These are phyloP conservation scores for Fulmarus glacialis DNA, from an alignment of 2,113 vertebrate species.

Conservation along the genomic window DNA sequence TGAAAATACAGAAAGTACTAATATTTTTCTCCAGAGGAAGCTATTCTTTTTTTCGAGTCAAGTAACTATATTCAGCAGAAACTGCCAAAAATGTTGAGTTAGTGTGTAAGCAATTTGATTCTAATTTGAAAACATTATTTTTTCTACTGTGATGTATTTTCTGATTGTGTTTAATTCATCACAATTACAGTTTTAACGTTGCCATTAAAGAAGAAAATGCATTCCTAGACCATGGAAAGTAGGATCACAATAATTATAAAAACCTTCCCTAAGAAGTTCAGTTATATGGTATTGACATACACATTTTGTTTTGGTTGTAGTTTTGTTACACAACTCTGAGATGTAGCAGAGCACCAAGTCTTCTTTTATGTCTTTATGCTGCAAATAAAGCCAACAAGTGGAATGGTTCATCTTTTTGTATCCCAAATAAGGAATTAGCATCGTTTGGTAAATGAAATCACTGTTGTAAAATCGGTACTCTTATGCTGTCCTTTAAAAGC, in stretches of 20 bases:
- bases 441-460: neutral
- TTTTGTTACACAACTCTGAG: neutral
- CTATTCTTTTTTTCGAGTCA: neutral
- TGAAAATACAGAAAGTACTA: neutral
- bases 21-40: neutral
- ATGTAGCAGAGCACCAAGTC: neutral
- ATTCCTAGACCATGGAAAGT: neutral
- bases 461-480: neutral
- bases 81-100: neutral
- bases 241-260: neutral
- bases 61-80: neutral
- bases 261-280: neutral
- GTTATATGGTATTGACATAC: accelerated
- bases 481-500: neutral
- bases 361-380: neutral
- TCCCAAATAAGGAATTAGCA: neutral
- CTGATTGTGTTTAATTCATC: neutral
- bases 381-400: neutral
- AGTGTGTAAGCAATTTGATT: neutral
- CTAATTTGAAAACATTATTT: neutral
- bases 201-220: neutral
- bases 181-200: neutral
- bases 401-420: neutral
- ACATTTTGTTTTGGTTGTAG: neutral
- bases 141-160: neutral